Evolutionary conservation across 1,140 invertebrate genomes (phyloP).

Genomic region (Drosophila melanica): DNA sequence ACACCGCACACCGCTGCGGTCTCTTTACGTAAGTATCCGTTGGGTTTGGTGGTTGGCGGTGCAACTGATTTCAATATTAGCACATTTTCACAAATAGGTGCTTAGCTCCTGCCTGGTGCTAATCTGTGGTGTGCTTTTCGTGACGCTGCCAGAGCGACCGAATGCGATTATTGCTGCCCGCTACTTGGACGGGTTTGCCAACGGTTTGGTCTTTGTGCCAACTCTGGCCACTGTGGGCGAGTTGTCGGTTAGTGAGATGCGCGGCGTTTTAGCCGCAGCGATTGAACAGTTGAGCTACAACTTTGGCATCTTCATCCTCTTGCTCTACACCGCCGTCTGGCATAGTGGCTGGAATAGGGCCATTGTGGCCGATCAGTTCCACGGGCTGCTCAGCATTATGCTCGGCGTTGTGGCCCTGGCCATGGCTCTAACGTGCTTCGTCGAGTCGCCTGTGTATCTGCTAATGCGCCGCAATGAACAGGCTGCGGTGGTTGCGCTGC

Average conservation of each 20-base stretch:
- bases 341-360: constrained; percentile 38
- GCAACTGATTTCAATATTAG: not conserved
- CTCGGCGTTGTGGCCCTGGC: constrained; percentile 50
- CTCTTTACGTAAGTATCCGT: constrained; percentile 63
- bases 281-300: constrained; percentile 64
- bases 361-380: constrained; percentile 62
- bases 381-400: constrained; percentile 60
- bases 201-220: constrained; percentile 71
- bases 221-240: constrained; percentile 64
- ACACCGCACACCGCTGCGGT: constrained; percentile 56
- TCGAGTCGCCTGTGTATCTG: constrained; percentile 71
- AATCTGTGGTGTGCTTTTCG: constrained; percentile 58
- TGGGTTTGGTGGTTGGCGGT: not conserved
- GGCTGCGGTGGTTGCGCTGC: constrained; percentile 53
- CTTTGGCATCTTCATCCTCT: constrained; percentile 65
- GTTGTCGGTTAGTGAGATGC: constrained; percentile 47
- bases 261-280: constrained; percentile 52
- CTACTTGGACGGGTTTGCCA: constrained; percentile 74
- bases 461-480: constrained; percentile 60
- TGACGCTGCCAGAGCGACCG: constrained; percentile 45
- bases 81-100: constrained; percentile 36
- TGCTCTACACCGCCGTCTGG: constrained; percentile 60
- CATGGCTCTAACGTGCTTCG: constrained; percentile 46
- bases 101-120: constrained; percentile 61
- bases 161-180: constrained; percentile 60